Evolutionary conservation across 2,797 vertebrate species (phyloP).

Genomic region (Melanotaenia nigrans): DNA sequence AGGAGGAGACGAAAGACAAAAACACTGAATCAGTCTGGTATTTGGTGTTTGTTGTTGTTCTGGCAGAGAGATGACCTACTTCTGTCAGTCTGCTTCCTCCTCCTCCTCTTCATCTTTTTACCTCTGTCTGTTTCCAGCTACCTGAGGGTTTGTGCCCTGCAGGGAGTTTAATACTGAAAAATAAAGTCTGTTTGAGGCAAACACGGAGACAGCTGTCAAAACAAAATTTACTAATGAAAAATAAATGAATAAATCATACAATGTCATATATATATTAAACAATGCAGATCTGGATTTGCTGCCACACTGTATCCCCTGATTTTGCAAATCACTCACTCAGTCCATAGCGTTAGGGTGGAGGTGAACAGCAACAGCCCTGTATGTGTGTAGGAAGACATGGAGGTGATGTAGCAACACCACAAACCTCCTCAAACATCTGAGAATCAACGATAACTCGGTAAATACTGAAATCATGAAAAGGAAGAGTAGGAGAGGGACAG

Average conservation of each 20-base stretch:
- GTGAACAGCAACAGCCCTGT: too few species aligned
- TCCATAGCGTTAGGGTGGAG: too few species aligned
- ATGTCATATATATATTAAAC: too few species aligned
- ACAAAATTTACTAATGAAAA: background rate
- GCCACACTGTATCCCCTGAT: too few species aligned
- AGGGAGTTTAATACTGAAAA: background rate
- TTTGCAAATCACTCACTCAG: too few species aligned
- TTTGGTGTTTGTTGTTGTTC: constrained; percentile 13
- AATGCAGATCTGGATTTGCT: too few species aligned
- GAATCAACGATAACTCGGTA: too few species aligned
- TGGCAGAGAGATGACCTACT: constrained; percentile 34
- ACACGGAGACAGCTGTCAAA: background rate
- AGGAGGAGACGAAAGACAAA: constrained; percentile 10
- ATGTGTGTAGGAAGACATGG: too few species aligned
- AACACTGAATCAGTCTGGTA: constrained; percentile 16
- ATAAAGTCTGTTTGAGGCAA: background rate
- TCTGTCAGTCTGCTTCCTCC: constrained; percentile 19
- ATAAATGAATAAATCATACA: background rate
- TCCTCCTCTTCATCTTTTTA: background rate
- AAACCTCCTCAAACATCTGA: too few species aligned
- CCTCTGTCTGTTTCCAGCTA: background rate
- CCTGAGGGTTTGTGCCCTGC: constrained; percentile 12
- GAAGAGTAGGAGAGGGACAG: too few species aligned
- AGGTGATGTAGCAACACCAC: too few species aligned
- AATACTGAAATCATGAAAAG: too few species aligned